Evolutionary conservation across 2,113 vertebrate species (phyloP), one percentile per base, ranked within the genome.

Genomic region (Nettapus auritus): DNA sequence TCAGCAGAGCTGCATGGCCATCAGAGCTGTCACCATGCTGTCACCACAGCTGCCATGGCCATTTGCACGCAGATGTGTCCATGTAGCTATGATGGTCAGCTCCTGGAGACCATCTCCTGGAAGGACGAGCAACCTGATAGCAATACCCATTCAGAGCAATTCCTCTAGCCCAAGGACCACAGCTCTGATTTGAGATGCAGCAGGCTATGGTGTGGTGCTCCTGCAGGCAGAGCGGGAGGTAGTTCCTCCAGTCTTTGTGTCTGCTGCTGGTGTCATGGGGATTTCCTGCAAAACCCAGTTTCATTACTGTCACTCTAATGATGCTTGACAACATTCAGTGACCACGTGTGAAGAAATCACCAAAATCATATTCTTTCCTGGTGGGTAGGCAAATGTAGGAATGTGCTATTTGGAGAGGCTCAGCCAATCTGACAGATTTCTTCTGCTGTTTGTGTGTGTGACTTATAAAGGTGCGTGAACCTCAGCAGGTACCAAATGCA

Each of bases 61-160:
- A 0, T 78, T 66, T 73, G 52, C 19, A 2, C 2, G 0, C 16
- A n/a, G 22, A 29, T 13, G 4, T 13, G 52, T 48, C 46, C n/a
- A 34, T 9, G 15, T 28, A 25, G 14, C 16, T 31, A 26, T 48
- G n/a, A 48, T 13, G 15, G 16, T 46, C 26, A 36, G 38, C 15
- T 63, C 60, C 79, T 68, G 9, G 9, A n/a, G 34, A 56, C 23
- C 48, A 20, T 22, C n/a, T 59, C 6, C 60, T 44, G 11, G 66
- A 34, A 69, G 42, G 74, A 64, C 31, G 21, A 75, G 56, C 48
- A 64, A 79, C 3, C 21, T 76, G 22, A 4, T 7, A 66, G 25
- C 0, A 2, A 29, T 38, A 4, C 2, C 19, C 13, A 34, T 28
- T 44, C 18, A 73, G 48, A 55, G 4, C 12, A 48, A 50, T 71